These are phyloP conservation scores for Drosophila repletoides DNA, from an alignment of 1,140 invertebrate genomes.

Conservation along the genomic window DNA sequence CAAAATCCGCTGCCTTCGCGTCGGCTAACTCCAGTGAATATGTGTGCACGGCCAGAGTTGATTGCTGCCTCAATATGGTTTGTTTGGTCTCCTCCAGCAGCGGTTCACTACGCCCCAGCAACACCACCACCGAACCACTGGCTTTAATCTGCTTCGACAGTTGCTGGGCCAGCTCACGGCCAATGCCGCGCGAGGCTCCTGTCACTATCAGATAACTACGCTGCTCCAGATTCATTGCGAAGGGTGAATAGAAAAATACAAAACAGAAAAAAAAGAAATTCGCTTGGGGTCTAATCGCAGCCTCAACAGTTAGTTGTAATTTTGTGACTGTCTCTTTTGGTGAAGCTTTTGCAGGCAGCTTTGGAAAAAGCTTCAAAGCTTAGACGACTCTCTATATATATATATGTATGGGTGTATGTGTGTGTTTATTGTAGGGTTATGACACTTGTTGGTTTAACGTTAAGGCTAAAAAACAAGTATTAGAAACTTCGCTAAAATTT, in stretches of 20 bases:
- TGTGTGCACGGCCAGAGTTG: slow-evolving; percentile 82
- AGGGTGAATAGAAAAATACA: background rate
- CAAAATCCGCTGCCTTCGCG: slow-evolving; percentile 49
- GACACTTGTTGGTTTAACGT: slow-evolving; percentile 2
- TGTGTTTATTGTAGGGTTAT: background rate
- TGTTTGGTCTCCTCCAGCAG: slow-evolving; percentile 86
- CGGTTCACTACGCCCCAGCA: slow-evolving; percentile 88
- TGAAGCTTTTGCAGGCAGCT: slow-evolving; percentile 25
- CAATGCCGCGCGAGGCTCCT: slow-evolving; percentile 95
- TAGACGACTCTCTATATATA: background rate
- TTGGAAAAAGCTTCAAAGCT: slow-evolving; percentile 22
- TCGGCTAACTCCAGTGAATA: slow-evolving; percentile 85
- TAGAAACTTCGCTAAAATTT: background rate
- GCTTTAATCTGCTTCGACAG: slow-evolving; percentile 85
- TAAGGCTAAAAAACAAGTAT: background rate
- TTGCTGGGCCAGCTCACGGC: slow-evolving; percentile 88
- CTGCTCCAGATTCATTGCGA: slow-evolving; percentile 71
- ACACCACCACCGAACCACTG: slow-evolving; percentile 87
- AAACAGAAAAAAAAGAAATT: too few species aligned
- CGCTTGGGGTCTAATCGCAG: background rate
- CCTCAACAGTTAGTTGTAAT: slow-evolving; percentile 32
- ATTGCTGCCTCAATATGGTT: slow-evolving; percentile 83
- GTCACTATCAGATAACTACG: slow-evolving; percentile 87
- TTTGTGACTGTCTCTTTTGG: slow-evolving; percentile 9
- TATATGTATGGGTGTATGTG: background rate